Evolutionary conservation across 2,797 vertebrate genomes (phyloP).

Genomic region (Megaceryle alcyon): DNA sequence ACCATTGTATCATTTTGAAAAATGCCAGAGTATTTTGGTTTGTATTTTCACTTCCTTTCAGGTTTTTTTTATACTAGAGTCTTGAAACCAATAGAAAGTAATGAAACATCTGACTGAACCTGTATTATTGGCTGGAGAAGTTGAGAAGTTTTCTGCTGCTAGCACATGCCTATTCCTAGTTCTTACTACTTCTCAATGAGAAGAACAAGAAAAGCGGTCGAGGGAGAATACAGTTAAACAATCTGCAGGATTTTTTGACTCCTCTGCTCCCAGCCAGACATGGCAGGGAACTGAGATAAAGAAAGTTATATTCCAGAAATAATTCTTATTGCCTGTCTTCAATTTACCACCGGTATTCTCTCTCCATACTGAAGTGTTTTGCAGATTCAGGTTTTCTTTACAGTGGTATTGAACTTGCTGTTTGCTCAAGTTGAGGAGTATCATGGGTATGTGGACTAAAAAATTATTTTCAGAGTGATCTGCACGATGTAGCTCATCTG

Average conservation of each 20-base stretch:
- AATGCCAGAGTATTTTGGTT: background rate
- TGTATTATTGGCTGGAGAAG: background rate
- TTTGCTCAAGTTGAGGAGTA: conserved; percentile 9
- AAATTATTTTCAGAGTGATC: background rate
- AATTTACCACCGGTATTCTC: background rate
- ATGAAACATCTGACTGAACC: background rate
- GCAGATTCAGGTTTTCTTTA: background rate
- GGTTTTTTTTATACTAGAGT: background rate
- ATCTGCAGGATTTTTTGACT: background rate
- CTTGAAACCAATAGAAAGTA: background rate
- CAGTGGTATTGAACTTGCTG: background rate
- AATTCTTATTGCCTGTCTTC: background rate
- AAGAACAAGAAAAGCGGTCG: background rate
- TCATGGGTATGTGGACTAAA: background rate
- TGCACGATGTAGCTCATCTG: background rate
- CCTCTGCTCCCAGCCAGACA: background rate
- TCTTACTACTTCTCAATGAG: background rate
- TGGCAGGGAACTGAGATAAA: background rate
- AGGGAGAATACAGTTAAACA: background rate
- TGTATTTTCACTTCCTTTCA: background rate
- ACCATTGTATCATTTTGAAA: background rate
- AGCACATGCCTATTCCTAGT: background rate
- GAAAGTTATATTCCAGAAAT: background rate
- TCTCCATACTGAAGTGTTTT: background rate
- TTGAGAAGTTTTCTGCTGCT: background rate